phyloP scores from a whole-genome alignment of 2,113 vertebrate genomes.

The Turdus rufiventris region DNA sequence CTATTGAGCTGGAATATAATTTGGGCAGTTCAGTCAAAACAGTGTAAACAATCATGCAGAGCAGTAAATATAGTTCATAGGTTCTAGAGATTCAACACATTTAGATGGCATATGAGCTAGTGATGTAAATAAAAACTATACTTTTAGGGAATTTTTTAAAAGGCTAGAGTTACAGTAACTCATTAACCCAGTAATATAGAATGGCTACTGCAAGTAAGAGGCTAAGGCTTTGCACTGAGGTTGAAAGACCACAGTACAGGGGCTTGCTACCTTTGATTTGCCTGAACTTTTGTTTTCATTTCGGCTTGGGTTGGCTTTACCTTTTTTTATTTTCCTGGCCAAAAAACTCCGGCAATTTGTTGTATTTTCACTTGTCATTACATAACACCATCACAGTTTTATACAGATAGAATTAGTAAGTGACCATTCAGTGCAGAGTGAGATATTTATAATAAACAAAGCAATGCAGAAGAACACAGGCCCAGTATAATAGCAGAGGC shows the following conservation, averaged over 20 bases:
- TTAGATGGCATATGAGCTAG: not conserved
- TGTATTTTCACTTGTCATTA: not conserved
- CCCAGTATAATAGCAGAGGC: not conserved
- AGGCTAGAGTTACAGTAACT: not conserved
- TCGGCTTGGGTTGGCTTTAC: not conserved
- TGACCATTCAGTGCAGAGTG: not conserved
- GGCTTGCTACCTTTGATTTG: not conserved
- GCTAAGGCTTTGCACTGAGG: not conserved
- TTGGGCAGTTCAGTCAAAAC: not conserved
- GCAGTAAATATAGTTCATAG: not conserved
- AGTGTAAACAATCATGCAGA: not conserved
- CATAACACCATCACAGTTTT: not conserved
- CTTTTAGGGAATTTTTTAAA: not conserved
- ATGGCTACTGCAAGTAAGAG: not conserved
- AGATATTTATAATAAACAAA: not conserved
- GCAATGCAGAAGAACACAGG: not conserved
- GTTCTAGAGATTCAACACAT: not conserved
- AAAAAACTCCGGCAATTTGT: not conserved
- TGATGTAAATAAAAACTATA: not conserved
- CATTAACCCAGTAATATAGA: not conserved
- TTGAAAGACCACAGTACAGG: not conserved
- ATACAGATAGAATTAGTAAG: not conserved
- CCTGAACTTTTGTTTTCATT: not conserved
- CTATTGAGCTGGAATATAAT: not conserved
- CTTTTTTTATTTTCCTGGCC: not conserved